Evolutionary conservation across 2,113 vertebrate genomes (phyloP), one percentile per base, ranked within the genome.

Genomic region (Maccullochella peelii): DNA sequence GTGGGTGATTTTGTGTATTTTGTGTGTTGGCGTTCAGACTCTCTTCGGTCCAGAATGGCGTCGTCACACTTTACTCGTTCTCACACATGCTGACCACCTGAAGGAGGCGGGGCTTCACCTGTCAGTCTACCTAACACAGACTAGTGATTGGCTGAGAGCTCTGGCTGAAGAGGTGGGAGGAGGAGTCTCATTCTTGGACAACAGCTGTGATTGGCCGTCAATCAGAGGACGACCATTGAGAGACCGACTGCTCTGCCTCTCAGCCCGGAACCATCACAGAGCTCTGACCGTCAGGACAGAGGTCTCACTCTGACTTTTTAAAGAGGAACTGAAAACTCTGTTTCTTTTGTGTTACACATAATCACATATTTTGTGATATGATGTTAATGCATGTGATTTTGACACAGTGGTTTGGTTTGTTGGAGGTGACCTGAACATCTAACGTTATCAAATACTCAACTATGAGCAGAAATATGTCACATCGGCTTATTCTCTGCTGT

Each of bases 31-130:
- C 9, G 0, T 44, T 40, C 90, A 97, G 97, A 93, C 93, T 84
- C 94, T 97, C 82, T 93, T 97, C 44, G 96, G 96, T 79, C 92
- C 95, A 82, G 92, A 87, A 2, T 98, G 97, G 97, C 95, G 73
- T 52, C 86, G 88, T 61, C 95, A 97, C 77, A 92, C 96, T 20
- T 86, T 94, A 50, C 88, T 98, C 49, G 85, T 97, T 80, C 87
- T 98, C 38, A 98, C 95, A 16, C 96, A 97, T 15, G 90, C 95
- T 52, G 96, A 97, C 91, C 89, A 88, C 25, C 80, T 96, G 88
- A 82, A 94, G 93, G 91, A 94, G 76, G 93, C 94, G 70, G 91
- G 92, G 65, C 83, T 95, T 74, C 88, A 14, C 0, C 88, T 91
- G 55, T 89, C 95, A 0, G 57, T 72, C 44, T 97, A 95, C 47